These are phyloP conservation scores for Nomada hirtipes DNA, from an alignment of 2,888 invertebrate genomes.

Conservation along the genomic window DNA sequence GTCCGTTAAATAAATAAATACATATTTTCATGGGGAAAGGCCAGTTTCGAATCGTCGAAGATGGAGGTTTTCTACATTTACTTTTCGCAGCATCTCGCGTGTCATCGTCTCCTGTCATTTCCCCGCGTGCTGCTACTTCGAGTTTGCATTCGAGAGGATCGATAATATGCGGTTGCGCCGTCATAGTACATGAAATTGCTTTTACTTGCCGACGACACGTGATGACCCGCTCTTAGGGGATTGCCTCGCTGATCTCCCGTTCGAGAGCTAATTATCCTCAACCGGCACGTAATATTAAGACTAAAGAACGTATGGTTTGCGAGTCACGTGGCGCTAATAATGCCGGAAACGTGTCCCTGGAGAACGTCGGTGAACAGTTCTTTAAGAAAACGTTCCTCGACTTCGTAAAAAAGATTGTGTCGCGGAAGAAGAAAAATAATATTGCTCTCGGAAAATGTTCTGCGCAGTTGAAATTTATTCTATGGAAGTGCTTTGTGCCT, in stretches of 20 bases:
- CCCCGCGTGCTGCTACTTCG: conserved; percentile 1
- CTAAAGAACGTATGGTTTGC: conserved; percentile 13
- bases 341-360: conserved; percentile 43
- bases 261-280: conserved; percentile 51
- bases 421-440: no score
- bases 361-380: conserved; percentile 29
- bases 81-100: neutral
- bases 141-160: conserved; percentile 40
- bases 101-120: conserved; percentile 13
- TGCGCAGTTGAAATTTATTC: no score
- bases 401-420: conserved; percentile 13
- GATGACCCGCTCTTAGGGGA: conserved; percentile 33
- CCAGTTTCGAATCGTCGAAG: neutral
- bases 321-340: conserved; percentile 52
- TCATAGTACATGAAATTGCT: conserved; percentile 46
- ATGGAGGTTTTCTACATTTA: neutral
- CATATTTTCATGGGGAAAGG: neutral
- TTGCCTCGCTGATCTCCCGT: conserved; percentile 25
- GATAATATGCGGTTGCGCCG: conserved; percentile 43
- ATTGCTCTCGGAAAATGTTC: no score
- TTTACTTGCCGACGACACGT: conserved; percentile 48
- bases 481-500: no score
- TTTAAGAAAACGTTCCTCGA: conserved; percentile 43
- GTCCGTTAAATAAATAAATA: neutral
- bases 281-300: conserved; percentile 30